These are phyloP conservation scores for Bolinopsis microptera DNA, from an alignment of 37 sponge, comb jelly and placozoan genomes.

Conservation along the genomic window DNA sequence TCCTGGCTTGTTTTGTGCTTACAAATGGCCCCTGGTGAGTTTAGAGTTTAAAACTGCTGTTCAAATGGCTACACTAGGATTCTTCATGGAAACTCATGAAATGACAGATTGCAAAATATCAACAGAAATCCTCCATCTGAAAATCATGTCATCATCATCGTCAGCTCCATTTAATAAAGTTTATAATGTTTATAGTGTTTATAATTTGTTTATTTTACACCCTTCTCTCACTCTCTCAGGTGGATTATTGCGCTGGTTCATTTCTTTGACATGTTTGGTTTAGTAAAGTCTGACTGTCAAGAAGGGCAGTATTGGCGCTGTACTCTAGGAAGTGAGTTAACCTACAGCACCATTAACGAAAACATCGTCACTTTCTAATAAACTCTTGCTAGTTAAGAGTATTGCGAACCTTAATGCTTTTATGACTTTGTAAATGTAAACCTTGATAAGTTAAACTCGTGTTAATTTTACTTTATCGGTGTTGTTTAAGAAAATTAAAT, in stretches of 20 bases:
- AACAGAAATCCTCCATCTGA: neutral
- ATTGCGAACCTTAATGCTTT: no score
- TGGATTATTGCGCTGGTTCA: slow-evolving; percentile 40
- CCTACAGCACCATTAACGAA: no score
- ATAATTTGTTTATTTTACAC: no score
- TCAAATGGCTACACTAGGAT: neutral
- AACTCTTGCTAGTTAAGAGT: no score
- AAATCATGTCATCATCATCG: neutral
- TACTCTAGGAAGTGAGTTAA: neutral
- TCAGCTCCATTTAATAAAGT: no score
- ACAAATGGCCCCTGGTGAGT: slow-evolving; percentile 63
- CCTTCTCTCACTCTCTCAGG: neutral
- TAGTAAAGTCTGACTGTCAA: neutral
- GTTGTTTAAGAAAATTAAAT: neutral
- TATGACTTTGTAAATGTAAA: neutral
- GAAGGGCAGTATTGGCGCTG: slow-evolving; percentile 23
- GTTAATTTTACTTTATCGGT: no score
- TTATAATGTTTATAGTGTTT: no score
- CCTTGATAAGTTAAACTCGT: no score
- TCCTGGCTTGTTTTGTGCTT: neutral
- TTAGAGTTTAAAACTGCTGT: neutral
- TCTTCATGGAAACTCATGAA: no score
- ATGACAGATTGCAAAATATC: neutral
- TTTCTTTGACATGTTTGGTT: slow-evolving; percentile 28
- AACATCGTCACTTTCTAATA: neutral